Conservation (phyloP, 2,888 invertebrate species). For the Apotomis turbidana region DNA sequence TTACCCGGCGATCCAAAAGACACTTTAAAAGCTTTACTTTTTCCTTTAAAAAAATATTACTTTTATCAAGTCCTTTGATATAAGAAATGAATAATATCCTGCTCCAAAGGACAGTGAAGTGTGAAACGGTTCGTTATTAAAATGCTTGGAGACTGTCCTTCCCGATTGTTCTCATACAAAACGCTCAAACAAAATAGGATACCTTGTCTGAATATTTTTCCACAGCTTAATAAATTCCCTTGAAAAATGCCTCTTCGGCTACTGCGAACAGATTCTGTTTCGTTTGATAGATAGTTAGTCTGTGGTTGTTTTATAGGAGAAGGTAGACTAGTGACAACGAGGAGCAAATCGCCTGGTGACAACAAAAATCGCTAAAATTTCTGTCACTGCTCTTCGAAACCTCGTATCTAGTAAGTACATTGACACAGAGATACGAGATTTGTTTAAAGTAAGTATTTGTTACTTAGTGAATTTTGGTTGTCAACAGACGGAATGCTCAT, state of each 20-base stretch:
- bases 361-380: too few species aligned
- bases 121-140: conserved; percentile 65
- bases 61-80: conserved; percentile 49
- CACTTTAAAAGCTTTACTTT: conserved; percentile 25
- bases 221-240: conserved; percentile 5
- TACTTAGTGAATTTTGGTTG: too few species aligned
- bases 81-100: conserved; percentile 64
- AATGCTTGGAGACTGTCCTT: conserved; percentile 54
- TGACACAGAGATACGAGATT: too few species aligned
- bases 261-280: conserved; percentile 12
- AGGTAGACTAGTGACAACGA: conserved; percentile 56
- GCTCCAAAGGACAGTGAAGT: conserved; percentile 57
- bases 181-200: conserved; percentile 21
- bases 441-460: too few species aligned
- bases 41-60: conserved; percentile 12
- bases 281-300: conserved; percentile 43
- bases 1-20: background rate
- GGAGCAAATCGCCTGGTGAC: conserved; percentile 51
- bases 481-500: too few species aligned
- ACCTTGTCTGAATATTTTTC: background rate
- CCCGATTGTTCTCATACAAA: conserved; percentile 41
- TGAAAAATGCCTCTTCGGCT: background rate
- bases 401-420: too few species aligned
- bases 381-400: too few species aligned
- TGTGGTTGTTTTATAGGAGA: conserved; percentile 44